Evolutionary conservation across 1,140 invertebrate genomes (phyloP).

Genomic region (Leptinotarsa texana): DNA sequence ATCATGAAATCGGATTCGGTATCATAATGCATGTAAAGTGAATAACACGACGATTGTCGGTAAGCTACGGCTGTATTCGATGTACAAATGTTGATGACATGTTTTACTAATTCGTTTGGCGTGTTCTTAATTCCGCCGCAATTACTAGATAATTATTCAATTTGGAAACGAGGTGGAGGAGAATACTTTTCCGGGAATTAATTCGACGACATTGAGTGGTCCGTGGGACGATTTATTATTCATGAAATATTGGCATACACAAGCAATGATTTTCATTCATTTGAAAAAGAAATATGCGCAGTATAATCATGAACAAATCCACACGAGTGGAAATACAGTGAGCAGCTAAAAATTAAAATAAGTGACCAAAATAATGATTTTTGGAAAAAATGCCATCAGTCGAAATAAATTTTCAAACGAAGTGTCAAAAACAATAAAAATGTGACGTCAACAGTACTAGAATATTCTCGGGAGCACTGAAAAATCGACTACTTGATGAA

Average conservation of each 20-base stretch:
- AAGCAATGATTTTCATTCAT: too few relatives aligned
- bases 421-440: too few relatives aligned
- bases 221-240: not conserved
- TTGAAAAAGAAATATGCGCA: too few relatives aligned
- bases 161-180: not conserved
- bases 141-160: conserved; percentile 14
- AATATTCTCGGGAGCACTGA: too few relatives aligned
- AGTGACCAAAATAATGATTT: too few relatives aligned
- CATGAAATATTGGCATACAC: not conserved
- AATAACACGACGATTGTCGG: conserved; percentile 10
- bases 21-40: conserved; percentile 14
- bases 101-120: conserved; percentile 20
- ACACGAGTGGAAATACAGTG: too few relatives aligned
- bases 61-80: not conserved
- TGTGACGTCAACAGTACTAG: too few relatives aligned
- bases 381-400: too few relatives aligned
- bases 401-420: too few relatives aligned
- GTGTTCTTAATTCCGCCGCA: conserved; percentile 11
- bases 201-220: not conserved
- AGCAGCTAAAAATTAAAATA: too few relatives aligned
- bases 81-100: conserved; percentile 10
- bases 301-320: too few relatives aligned
- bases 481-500: too few relatives aligned
- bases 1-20: conserved; percentile 15
- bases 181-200: not conserved